Evolutionary conservation across 2,113 vertebrate species (phyloP).

Genomic region (Vireo altiloquus): DNA sequence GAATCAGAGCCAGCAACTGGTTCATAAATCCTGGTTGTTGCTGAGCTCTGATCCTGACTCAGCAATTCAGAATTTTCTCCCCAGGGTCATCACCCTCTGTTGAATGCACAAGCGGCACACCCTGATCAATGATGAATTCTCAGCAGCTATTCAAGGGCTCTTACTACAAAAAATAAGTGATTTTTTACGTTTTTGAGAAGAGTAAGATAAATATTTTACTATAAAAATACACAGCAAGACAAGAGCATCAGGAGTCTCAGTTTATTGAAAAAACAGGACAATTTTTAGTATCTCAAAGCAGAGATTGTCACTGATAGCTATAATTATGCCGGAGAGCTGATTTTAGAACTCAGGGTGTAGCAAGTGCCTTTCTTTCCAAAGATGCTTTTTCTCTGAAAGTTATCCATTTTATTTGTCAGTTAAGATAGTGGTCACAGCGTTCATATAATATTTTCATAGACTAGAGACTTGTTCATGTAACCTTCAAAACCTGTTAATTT

Average conservation of each 20-base stretch:
- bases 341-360: background rate
- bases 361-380: background rate
- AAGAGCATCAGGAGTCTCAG: background rate
- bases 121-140: background rate
- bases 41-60: background rate
- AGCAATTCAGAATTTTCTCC: background rate
- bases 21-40: background rate
- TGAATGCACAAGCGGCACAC: background rate
- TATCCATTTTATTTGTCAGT: background rate
- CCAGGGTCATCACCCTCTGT: background rate
- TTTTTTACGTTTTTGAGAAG: background rate
- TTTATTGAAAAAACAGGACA: background rate
- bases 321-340: background rate
- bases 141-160: background rate
- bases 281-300: background rate
- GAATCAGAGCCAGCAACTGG: background rate
- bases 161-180: background rate
- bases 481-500: background rate
- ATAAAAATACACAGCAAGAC: background rate
- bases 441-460: background rate
- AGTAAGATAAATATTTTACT: background rate
- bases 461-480: background rate
- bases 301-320: background rate
- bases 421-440: background rate
- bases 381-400: background rate